Evolutionary conservation across 2,797 vertebrate species (phyloP).

Genomic region (Mormyrus proboscirostris): DNA sequence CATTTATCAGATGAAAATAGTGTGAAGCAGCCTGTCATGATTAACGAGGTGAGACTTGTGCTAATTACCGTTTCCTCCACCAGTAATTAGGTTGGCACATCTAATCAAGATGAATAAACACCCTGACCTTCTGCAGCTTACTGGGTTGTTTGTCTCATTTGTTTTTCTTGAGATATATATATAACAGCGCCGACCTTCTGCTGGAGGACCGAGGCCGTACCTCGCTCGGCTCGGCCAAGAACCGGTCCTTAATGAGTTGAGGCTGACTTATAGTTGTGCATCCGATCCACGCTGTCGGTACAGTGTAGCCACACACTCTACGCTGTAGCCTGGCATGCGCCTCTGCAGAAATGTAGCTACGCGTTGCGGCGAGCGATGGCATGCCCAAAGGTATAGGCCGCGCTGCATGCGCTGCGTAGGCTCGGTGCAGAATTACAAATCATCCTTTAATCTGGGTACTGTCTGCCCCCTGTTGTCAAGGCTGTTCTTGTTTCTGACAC

Average conservation of each 20-base stretch:
- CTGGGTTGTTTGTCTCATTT: conserved; percentile 22
- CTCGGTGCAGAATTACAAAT: background rate
- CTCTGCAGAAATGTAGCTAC: background rate
- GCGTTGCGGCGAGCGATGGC: background rate
- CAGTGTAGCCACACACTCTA: background rate
- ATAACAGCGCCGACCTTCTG: background rate
- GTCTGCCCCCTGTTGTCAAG: background rate
- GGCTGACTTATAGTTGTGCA: background rate
- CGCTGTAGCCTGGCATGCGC: background rate
- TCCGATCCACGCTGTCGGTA: background rate
- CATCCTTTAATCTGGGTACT: background rate
- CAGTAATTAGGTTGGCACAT: conserved; percentile 93
- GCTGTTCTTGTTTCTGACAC: background rate
- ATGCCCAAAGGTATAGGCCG: background rate
- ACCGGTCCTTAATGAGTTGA: background rate
- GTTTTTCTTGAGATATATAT: background rate
- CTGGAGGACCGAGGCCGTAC: background rate
- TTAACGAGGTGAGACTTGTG: conserved; percentile 97
- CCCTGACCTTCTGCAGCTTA: conserved; percentile 61
- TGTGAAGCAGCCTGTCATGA: conserved; percentile 90
- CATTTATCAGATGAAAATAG: conserved; percentile 99
- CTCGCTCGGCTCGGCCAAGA: background rate
- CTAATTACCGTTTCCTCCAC: conserved; percentile 98
- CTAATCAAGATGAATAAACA: conserved; percentile 89
- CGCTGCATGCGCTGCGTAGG: background rate